These are phyloP conservation scores for Lutjanus argentimaculatus DNA, from an alignment of 2,797 vertebrate species.

Conservation along the genomic window DNA sequence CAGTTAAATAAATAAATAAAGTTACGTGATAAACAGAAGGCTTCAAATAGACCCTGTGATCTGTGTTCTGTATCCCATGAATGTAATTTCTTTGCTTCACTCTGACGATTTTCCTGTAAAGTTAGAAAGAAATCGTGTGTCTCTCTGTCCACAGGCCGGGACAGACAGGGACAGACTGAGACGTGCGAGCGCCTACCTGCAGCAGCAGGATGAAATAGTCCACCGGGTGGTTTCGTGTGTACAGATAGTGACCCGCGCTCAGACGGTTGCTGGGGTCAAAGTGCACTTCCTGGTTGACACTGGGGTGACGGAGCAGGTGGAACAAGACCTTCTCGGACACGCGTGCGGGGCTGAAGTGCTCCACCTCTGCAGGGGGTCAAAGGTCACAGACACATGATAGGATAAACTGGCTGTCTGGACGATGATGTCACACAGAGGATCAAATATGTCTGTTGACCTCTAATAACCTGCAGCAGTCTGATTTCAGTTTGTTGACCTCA, in stretches of 20 bases:
- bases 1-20: too few relatives aligned
- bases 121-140: too few relatives aligned
- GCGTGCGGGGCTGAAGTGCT: constrained; percentile 90
- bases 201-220: constrained; percentile 95
- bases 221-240: constrained; percentile 93
- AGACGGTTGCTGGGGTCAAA: constrained; percentile 89
- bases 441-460: not conserved
- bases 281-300: constrained; percentile 93
- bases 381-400: constrained; percentile 7
- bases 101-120: too few relatives aligned
- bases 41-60: too few relatives aligned
- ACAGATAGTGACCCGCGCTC: constrained; percentile 90
- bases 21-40: too few relatives aligned
- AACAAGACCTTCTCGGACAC: constrained; percentile 93
- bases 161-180: not conserved
- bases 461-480: not conserved
- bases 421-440: not conserved
- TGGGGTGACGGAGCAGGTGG: constrained; percentile 93
- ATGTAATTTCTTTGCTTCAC: too few relatives aligned
- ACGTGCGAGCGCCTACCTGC: constrained; percentile 83
- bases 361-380: constrained; percentile 87
- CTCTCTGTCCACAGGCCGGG: not conserved
- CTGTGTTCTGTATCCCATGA: too few relatives aligned
- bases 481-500: not conserved
- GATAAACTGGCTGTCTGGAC: not conserved